phyloP scores from a whole-genome alignment of 1,140 invertebrate genomes.

The Asbolus verrucosus region DNA sequence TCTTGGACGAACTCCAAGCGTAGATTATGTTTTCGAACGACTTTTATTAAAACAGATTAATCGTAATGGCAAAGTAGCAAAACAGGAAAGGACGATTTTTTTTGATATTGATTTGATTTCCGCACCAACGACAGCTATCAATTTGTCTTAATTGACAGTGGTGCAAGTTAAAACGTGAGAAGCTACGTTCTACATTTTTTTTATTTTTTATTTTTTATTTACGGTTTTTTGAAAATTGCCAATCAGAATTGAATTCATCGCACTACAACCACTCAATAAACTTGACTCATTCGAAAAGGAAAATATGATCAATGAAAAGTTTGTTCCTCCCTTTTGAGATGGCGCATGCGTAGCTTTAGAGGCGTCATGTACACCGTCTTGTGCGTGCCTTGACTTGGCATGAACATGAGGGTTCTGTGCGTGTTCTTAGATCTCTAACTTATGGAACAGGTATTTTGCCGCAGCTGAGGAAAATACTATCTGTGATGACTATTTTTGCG shows the following conservation, averaged over 20 bases:
- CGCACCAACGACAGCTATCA: not conserved
- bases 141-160: slow-evolving; percentile 9
- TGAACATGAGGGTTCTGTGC: slow-evolving; percentile 29
- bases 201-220: slow-evolving; percentile 18
- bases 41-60: slow-evolving; percentile 24
- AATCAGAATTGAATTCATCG: slow-evolving; percentile 25
- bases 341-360: slow-evolving; percentile 19
- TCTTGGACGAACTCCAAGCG: not conserved
- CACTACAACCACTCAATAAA: slow-evolving; percentile 43
- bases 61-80: slow-evolving; percentile 17
- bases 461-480: slow-evolving; percentile 23
- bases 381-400: slow-evolving; percentile 45
- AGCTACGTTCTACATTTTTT: too few species aligned
- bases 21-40: slow-evolving; percentile 8
- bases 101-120: slow-evolving; percentile 7
- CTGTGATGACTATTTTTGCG: slow-evolving; percentile 20
- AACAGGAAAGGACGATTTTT: slow-evolving; percentile 7
- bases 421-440: slow-evolving; percentile 29
- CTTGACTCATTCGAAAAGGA: slow-evolving; percentile 46
- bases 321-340: slow-evolving; percentile 44
- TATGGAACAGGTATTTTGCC: slow-evolving; percentile 38
- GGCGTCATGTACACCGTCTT: slow-evolving; percentile 19
- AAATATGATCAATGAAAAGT: slow-evolving; percentile 53
- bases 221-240: slow-evolving; percentile 35
- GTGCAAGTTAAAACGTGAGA: too few species aligned